Base-by-base conservation (phyloP, 2,797 vertebrate species). In the Buceros bicornis region DNA sequence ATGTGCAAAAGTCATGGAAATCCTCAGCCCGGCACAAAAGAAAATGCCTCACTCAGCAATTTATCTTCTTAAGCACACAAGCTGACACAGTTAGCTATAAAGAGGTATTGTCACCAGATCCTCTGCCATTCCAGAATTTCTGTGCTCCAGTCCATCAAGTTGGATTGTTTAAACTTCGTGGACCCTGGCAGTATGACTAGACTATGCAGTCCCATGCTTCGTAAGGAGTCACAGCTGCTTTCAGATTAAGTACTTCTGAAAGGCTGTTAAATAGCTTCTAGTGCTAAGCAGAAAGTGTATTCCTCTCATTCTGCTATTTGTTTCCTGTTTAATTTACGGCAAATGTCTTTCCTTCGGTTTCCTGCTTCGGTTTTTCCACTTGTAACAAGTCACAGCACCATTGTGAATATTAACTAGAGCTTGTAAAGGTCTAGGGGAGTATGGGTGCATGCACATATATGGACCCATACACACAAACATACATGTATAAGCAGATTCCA, bases 41-140 rank as follows among this genome's bases (percentile, higher is more conserved):
- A 84, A 92, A 92, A 84, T 54, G 22, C n/a, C 54, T 81, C 1
- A 0, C 61, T 97, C 86, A 81, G 81, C 89, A 72, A 19, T 89
- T 90, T 92, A 3, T 83, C 57, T 61, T 77, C 54, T 67, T 72
- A 78, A 87, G 42, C 25, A 29, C 19, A 58, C 50, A 72, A 29
- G 50, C 80, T 88, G 80, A 84, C 45, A 54, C 11, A 62, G 50
- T 66, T 57, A 64, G 29, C 33, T 67, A 74, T 10, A 45, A 77
- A 78, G 65, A 86, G 35, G 56, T 65, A 50, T 74, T 93, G 90
- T 89, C 88, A 64, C 28, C 60, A 50, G 69, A 90, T 83, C 54
- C 31, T 13, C 24, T 83, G 48, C 37, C 65, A 65, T 45, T 64
- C 20, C 4, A 5, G 33, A 74, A 8, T 31, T 76, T 72, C 65